Percentiles rank a stretch among this genome's conserved stretches.
phyloP scores from a whole-genome alignment of 2,797 vertebrate species.

The Hippocampus kuda region DNA sequence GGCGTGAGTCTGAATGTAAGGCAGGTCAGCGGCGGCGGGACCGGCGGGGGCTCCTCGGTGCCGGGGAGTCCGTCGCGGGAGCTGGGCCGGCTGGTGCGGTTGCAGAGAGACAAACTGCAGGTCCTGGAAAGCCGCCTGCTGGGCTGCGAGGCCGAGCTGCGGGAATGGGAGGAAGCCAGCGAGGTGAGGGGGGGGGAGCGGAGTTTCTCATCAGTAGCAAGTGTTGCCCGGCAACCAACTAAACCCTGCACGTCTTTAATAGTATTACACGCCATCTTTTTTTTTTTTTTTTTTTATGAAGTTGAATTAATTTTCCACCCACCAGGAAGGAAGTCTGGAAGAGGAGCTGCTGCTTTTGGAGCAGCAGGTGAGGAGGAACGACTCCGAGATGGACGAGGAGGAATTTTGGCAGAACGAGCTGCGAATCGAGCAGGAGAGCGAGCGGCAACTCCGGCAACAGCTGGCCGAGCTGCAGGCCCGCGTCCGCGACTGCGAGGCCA shows the following conservation, averaged over 20 bases:
- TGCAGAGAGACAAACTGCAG: conserved; percentile 85
- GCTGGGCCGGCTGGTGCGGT: conserved; percentile 76
- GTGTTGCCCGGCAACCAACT: not conserved
- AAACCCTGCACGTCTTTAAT: not conserved
- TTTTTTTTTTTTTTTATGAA: conserved; percentile 1
- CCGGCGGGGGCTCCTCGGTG: conserved; percentile 35
- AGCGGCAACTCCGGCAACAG: conserved; percentile 81
- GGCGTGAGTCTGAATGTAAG: conserved; percentile 64
- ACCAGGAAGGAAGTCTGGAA: conserved; percentile 61
- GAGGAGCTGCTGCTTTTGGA: conserved; percentile 82
- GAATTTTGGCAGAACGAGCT: conserved; percentile 95
- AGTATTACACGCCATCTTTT: not conserved
- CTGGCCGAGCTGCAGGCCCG: conserved; percentile 77
- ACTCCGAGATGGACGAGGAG: conserved; percentile 86
- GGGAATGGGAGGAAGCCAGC: conserved; percentile 73
- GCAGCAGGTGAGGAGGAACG: conserved; percentile 84
- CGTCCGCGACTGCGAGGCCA: conserved; percentile 75
- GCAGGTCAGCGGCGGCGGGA: conserved; percentile 42
- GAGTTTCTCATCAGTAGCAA: conserved; percentile 9
- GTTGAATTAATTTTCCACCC: not conserved
- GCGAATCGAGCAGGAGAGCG: conserved; percentile 87
- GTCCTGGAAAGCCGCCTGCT: conserved; percentile 79
- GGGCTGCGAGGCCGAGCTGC: conserved; percentile 76
- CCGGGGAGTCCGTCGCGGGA: conserved; percentile 68
- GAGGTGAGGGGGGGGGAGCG: conserved; percentile 54